Evolutionary conservation across 1,140 invertebrate species (phyloP).

Genomic region (Macrobrachium rosenbergii): DNA sequence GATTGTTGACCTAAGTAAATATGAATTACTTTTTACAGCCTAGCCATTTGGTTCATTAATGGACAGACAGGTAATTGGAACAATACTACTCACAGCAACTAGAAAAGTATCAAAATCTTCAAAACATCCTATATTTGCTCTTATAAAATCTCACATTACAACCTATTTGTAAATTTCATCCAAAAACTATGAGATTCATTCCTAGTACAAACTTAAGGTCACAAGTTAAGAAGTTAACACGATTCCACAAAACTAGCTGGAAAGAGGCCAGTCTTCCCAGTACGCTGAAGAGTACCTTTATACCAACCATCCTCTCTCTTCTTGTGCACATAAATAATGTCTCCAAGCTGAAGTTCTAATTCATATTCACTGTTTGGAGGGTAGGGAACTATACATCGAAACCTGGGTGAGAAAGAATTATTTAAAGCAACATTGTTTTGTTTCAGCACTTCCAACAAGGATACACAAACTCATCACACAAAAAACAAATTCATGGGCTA

Average conservation of each 20-base stretch:
- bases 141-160: constrained; percentile 17
- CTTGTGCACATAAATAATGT: constrained; percentile 91
- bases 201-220: not conserved
- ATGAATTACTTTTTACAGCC: no score
- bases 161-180: not conserved
- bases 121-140: constrained; percentile 18
- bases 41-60: no score
- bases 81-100: constrained; percentile 2
- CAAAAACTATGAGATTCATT: constrained; percentile 6
- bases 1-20: no score
- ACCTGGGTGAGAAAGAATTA: constrained; percentile 72
- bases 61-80: no score
- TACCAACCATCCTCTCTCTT: constrained; percentile 96
- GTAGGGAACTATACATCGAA: constrained; percentile 92
- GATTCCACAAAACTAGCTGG: constrained; percentile 92
- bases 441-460: no score
- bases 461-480: not conserved
- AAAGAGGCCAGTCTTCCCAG: constrained; percentile 91
- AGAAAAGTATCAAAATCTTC: constrained; percentile 38
- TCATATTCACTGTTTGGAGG: constrained; percentile 93
- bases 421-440: not conserved
- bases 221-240: constrained; percentile 36
- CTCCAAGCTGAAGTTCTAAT: constrained; percentile 88
- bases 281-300: constrained; percentile 90
- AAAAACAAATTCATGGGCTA: not conserved